These are phyloP conservation scores for Conopomorpha cramerella DNA, from an alignment of 1,140 invertebrate species.

Conservation along the genomic window DNA sequence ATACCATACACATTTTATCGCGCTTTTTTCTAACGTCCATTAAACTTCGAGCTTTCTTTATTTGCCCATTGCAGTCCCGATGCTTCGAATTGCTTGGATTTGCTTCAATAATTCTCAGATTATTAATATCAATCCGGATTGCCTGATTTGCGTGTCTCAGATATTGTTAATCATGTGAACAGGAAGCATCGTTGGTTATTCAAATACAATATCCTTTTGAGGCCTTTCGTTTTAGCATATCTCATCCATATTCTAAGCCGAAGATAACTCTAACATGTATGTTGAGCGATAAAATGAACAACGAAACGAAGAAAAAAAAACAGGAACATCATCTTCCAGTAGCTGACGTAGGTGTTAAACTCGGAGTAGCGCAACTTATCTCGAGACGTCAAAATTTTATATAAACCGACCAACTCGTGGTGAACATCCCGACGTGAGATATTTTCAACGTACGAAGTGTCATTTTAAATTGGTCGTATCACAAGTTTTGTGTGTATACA, in stretches of 20 bases:
- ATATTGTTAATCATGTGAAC: too few species aligned
- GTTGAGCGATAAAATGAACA: slow-evolving; percentile 5
- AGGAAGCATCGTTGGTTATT: too few species aligned
- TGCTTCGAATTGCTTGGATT: background rate
- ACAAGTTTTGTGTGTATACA: slow-evolving; percentile 13
- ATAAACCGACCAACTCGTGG: slow-evolving; percentile 8
- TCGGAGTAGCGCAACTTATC: slow-evolving; percentile 20
- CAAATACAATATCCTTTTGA: too few species aligned
- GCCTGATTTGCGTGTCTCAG: too few species aligned
- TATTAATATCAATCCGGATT: background rate
- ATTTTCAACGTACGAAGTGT: slow-evolving; percentile 11
- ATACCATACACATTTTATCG: too few species aligned
- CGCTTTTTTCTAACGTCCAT: too few species aligned
- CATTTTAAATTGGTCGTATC: slow-evolving; percentile 16
- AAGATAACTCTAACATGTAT: background rate
- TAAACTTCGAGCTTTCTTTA: background rate
- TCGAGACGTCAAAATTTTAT: slow-evolving; percentile 18
- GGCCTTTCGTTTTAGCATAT: background rate
- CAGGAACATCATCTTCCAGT: slow-evolving; percentile 19
- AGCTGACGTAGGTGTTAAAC: slow-evolving; percentile 36
- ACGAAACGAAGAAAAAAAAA: slow-evolving; percentile 11
- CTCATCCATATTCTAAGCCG: background rate
- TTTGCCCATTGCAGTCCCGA: background rate
- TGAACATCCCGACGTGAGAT: slow-evolving; percentile 3
- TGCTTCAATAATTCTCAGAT: background rate